Evolutionary conservation across 2,113 vertebrate species (phyloP).

Genomic region (Mormoops blainvillei): DNA sequence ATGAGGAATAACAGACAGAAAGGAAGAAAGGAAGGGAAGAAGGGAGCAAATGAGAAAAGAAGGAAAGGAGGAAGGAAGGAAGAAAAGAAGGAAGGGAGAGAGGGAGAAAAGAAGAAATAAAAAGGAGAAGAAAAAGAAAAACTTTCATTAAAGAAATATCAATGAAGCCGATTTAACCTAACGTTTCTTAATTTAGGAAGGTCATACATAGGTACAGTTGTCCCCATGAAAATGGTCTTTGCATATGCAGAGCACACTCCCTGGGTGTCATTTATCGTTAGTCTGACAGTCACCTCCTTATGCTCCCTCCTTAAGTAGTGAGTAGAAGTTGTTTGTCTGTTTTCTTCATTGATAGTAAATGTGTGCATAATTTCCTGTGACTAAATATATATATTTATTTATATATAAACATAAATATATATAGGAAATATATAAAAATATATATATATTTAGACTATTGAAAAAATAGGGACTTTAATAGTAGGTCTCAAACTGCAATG

Average conservation of each 20-base stretch:
- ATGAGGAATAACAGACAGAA: neutral
- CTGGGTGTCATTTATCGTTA: neutral
- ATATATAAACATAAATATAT: too few relatives aligned
- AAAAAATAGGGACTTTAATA: neutral
- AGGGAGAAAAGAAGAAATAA: neutral
- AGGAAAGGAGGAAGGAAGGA: rapidly evolving
- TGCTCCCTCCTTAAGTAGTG: neutral
- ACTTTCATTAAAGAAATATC: neutral
- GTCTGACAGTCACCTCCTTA: constrained; percentile 7
- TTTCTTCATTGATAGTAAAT: constrained; percentile 36
- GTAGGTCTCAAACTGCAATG: neutral
- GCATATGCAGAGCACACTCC: rapidly evolving
- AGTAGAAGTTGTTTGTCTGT: neutral
- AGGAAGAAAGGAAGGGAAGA: neutral
- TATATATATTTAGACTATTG: constrained; percentile 24
- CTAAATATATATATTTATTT: constrained; percentile 28
- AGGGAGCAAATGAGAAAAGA: neutral
- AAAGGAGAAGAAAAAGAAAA: neutral
- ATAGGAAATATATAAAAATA: constrained; percentile 30
- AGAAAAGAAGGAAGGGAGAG: rapidly evolving
- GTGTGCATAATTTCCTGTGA: neutral
- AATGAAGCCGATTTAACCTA: neutral
- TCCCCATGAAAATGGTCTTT: neutral
- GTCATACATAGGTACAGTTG: neutral
- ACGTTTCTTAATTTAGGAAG: neutral